These are phyloP conservation scores for Phainopepla nitens DNA, from an alignment of 2,113 vertebrate species.

Conservation along the genomic window DNA sequence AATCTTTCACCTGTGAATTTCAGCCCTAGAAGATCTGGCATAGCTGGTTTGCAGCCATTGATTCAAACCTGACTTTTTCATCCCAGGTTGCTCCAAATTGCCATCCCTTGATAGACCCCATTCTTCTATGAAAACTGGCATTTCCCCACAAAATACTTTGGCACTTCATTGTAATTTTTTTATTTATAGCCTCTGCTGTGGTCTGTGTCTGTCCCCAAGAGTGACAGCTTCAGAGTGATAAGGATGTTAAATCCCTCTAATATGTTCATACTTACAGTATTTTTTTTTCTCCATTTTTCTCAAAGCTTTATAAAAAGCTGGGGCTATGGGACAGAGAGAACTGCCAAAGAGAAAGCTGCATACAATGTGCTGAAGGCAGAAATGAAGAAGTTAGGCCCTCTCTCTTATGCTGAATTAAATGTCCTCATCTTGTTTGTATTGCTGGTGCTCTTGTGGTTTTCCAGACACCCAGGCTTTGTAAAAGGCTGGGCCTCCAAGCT, in stretches of 20 bases:
- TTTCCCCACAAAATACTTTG: neutral
- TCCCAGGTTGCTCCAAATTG: neutral
- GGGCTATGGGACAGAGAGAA: slow-evolving; percentile 75
- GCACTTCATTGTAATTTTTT: neutral
- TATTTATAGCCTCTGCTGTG: neutral
- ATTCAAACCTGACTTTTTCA: neutral
- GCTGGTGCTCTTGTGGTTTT: slow-evolving; percentile 90
- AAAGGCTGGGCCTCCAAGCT: slow-evolving; percentile 82
- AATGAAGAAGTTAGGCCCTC: slow-evolving; percentile 82
- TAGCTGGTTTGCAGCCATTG: neutral
- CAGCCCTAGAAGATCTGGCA: neutral
- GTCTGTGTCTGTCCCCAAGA: neutral
- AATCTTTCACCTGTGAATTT: neutral
- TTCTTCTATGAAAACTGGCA: neutral
- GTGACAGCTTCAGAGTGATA: neutral
- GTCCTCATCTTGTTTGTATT: slow-evolving; percentile 85
- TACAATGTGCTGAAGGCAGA: slow-evolving; percentile 81
- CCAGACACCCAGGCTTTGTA: slow-evolving; percentile 89
- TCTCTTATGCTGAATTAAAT: slow-evolving; percentile 86
- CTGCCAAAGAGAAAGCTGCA: slow-evolving; percentile 77
- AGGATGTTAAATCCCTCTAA: neutral
- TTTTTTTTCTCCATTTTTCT: neutral
- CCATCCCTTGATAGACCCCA: neutral
- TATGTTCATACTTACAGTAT: neutral
- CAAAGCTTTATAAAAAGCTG: slow-evolving; percentile 84